Evolutionary conservation across 1,140 invertebrate species (phyloP).

Genomic region (Papilio helenus): DNA sequence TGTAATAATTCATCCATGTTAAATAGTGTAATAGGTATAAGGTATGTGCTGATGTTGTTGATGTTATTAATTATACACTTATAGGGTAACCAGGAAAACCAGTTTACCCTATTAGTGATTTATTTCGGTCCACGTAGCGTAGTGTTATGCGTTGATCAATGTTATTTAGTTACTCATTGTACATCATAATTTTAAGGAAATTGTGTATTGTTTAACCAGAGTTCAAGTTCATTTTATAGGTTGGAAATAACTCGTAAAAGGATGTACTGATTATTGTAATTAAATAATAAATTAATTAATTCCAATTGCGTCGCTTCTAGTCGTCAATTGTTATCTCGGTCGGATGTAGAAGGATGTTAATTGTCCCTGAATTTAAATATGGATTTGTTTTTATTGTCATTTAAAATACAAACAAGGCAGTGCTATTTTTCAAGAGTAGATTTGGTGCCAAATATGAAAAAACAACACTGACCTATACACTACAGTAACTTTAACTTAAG

Average conservation of each 20-base stretch:
- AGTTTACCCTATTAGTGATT: background rate
- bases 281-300: background rate
- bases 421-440: background rate
- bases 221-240: slow-evolving; percentile 1
- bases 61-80: no score
- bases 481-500: background rate
- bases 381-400: background rate
- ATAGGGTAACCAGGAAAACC: slow-evolving; percentile 3
- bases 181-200: background rate
- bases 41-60: background rate
- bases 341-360: background rate
- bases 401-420: background rate
- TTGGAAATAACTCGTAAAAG: background rate
- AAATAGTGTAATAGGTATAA: background rate
- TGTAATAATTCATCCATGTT: background rate
- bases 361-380: background rate
- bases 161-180: background rate
- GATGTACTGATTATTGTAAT: background rate
- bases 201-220: background rate
- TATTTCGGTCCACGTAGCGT: background rate
- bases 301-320: background rate
- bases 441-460: background rate
- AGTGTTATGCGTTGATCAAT: background rate
- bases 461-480: background rate
- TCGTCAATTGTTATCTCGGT: background rate